Percentiles rank a stretch among this genome's conserved stretches.
Conservation (phyloP, 2,113 vertebrate genomes). For the Saguinus midas region DNA sequence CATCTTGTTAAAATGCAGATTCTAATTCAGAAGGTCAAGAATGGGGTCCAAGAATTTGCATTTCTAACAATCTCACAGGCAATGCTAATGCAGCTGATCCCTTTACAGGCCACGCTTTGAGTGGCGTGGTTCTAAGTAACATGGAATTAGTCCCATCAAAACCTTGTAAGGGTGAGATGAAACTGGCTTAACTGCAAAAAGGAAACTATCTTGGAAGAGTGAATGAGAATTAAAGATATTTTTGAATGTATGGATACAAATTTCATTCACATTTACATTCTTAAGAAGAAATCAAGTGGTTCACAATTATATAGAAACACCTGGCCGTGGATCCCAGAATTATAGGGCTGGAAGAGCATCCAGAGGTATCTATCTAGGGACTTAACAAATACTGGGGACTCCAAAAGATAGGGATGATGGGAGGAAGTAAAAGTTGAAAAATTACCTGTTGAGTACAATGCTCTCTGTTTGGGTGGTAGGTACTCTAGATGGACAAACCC, state of each 20-base stretch:
- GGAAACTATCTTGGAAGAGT: not conserved
- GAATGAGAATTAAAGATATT: not conserved
- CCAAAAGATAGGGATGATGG: no score
- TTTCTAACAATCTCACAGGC: not conserved
- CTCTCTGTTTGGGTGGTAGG: no score
- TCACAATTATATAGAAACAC: not conserved
- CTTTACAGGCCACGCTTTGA: not conserved
- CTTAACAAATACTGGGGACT: not conserved
- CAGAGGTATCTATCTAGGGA: not conserved
- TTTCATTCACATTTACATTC: not conserved
- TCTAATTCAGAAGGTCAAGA: not conserved
- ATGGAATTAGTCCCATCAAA: not conserved
- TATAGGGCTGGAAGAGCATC: not conserved
- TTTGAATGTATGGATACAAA: not conserved
- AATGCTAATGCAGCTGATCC: not conserved
- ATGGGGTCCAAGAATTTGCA: not conserved
- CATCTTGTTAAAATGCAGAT: not conserved
- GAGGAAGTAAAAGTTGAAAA: no score
- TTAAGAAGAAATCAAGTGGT: not conserved
- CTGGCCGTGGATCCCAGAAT: not conserved
- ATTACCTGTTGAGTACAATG: no score
- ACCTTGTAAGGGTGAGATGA: not conserved
- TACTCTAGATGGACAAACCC: no score
- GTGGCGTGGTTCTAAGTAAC: not conserved
- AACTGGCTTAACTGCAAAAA: not conserved